Percentiles rank a stretch among this genome's conserved stretches.
Conservation (phyloP, 1,140 invertebrate species). For the Drosophila seguyi region DNA sequence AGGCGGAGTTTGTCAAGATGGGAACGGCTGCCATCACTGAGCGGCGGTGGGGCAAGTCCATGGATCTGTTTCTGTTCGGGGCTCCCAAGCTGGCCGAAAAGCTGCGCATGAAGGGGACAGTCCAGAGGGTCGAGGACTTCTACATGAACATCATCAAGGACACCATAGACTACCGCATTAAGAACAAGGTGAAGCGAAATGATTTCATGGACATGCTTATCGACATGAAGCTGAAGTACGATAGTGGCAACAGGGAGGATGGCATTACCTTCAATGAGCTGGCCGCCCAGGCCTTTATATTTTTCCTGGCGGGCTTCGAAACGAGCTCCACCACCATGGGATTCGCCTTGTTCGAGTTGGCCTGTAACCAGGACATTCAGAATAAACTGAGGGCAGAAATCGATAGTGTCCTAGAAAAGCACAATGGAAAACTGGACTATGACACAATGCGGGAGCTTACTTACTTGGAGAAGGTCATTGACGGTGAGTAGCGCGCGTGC, state of each 20-base stretch:
- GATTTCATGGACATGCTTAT: slow-evolving; percentile 86
- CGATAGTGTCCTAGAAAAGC: slow-evolving; percentile 84
- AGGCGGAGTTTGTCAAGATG: slow-evolving; percentile 86
- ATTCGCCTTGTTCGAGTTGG: slow-evolving; percentile 86
- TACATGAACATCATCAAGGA: slow-evolving; percentile 70
- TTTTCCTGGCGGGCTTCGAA: slow-evolving; percentile 88
- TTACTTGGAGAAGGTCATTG: slow-evolving; percentile 74
- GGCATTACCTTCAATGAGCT: slow-evolving; percentile 55
- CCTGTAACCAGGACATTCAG: slow-evolving; percentile 86
- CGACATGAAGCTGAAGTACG: slow-evolving; percentile 82
- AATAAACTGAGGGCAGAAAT: slow-evolving; percentile 84
- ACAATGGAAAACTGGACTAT: slow-evolving; percentile 63
- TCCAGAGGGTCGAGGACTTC: slow-evolving; percentile 85
- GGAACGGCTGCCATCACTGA: slow-evolving; percentile 30
- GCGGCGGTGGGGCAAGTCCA: slow-evolving; percentile 11
- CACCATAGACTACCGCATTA: slow-evolving; percentile 62
- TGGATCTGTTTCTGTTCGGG: slow-evolving; percentile 38
- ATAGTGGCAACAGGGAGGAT: slow-evolving; percentile 29
- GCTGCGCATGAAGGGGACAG: slow-evolving; percentile 52
- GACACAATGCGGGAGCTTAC: slow-evolving; percentile 73
- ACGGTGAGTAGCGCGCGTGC: slow-evolving; percentile 37
- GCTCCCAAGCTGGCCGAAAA: slow-evolving; percentile 43
- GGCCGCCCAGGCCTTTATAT: slow-evolving; percentile 85
- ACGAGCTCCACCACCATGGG: slow-evolving; percentile 87
- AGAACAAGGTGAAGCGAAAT: slow-evolving; percentile 55